Evolutionary conservation across 2,888 invertebrate species (phyloP), one percentile per base, ranked within the genome.

Genomic region (Bibio marci): DNA sequence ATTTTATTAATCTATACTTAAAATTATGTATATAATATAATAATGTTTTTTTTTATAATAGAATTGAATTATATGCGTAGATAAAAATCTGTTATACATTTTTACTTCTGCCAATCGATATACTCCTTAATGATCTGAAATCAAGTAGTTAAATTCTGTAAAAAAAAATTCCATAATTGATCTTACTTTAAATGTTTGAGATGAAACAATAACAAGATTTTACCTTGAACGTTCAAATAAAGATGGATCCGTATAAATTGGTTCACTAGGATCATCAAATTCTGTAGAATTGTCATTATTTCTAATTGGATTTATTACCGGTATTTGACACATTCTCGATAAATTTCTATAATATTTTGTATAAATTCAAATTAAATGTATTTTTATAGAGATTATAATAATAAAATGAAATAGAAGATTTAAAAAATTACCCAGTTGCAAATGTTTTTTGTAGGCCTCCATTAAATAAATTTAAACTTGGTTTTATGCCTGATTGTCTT

Each of bases 181-280:
- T 42, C 41, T 44, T n/a, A 30, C 10, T 42, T 41, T 41, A 43
- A 39, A 43, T 31, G 35, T 22, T 22, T 22, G 4, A 31, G 4
- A 15, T 17, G 8, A 22, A 22, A 22, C 22, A 31, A n/a, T 25
- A 18, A 34, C 18, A 41, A 37, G 8, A 32, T 32, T 35, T 41
- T 47, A 83, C 53, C 81, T 70, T 25, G 83, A 82, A 47, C 86
- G 71, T 62, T 90, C 88, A 54, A 90, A 90, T 28, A 90, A 66
- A 3, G 87, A 86, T 1, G 88, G 88, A 62, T 90, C 88, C 1
- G 88, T 88, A 62, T 90, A 90, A 50, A 90, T 90, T 1, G 90
- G 88, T 57, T 90, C 90, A 55, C 87, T 88, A 28, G 88, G 88
- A 57, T 90, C 86, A 54, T 82, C 85, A 53, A 86, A 86, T 37